Evolutionary conservation across 2,888 invertebrate genomes (phyloP).

Genomic region (Drosophila yooni): DNA sequence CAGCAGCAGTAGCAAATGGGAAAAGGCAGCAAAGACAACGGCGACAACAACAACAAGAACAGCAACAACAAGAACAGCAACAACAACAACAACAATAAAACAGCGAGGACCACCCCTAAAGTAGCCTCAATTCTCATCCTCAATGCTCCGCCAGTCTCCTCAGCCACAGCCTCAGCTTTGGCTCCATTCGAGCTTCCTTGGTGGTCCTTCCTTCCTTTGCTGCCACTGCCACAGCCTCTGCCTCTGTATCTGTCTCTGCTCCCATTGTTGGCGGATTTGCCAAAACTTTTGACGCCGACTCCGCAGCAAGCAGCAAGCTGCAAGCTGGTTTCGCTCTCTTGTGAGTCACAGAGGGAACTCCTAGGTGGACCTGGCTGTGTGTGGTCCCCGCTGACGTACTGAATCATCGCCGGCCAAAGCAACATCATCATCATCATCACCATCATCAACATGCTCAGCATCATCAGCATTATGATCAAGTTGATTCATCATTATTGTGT

Average conservation of each 20-base stretch:
- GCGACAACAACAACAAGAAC: constrained; percentile 2
- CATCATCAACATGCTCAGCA: background rate
- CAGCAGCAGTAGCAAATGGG: constrained; percentile 38
- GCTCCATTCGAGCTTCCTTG: constrained; percentile 43
- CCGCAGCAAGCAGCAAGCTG: constrained; percentile 14
- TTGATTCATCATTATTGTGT: constrained; percentile 56
- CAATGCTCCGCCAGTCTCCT: background rate
- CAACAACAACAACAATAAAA: constrained; percentile 25
- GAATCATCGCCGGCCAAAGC: constrained; percentile 65
- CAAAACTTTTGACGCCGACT: constrained; percentile 68
- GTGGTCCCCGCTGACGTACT: constrained; percentile 74
- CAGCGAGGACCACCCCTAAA: constrained; percentile 74
- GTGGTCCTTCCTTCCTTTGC: constrained; percentile 54
- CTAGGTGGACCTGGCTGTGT: constrained; percentile 64
- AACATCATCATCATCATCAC: constrained; percentile 5
- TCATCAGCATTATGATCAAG: constrained; percentile 11
- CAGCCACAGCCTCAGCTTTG: background rate
- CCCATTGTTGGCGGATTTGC: constrained; percentile 70
- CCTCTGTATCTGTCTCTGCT: constrained; percentile 34
- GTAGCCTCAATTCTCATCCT: constrained; percentile 45
- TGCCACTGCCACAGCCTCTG: constrained; percentile 1
- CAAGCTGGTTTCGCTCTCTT: constrained; percentile 33
- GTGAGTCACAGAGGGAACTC: constrained; percentile 76
- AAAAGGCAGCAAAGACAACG: constrained; percentile 9
- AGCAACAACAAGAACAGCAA: constrained; percentile 19